Evolutionary conservation across 2,888 invertebrate species (phyloP), one percentile per base, ranked within the genome.

Genomic region (Diadromus collaris): DNA sequence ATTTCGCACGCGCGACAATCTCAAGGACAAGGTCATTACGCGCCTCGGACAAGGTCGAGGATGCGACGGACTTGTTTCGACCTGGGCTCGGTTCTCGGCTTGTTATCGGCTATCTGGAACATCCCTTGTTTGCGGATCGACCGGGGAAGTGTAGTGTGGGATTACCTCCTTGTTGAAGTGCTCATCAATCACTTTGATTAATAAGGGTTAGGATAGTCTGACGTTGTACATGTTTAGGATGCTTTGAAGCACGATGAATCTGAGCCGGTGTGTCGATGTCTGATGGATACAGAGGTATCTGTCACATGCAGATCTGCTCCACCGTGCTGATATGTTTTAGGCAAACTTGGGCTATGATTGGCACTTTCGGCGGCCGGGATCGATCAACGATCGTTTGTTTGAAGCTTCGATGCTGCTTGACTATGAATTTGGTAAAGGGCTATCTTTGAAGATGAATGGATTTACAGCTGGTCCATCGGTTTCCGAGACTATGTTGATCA

Each of bases 21-120:
- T 54, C 75, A 79, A 79, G 71, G 68, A 68, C 76, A 76, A 72
- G 76, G 76, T 64, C 76, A 69, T 79, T 72, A 69, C 54, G 41
- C 71, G 34, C 60, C 34, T 56, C 41, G 21, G 72, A 56, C 78
- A 76, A 79, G 79, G 76, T 76, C 76, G 79, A 58, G 48, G 58
- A 69, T 68, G 48, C 58, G 76, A 79, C 68, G 71, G 68, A 76
- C 72, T 68, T 79, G 58, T 69, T 60, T 79, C 69, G 76, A 76
- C 61, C 16, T 63, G 51, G 19, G 19, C n/a, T n/a, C 48, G 2
- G 27, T 27, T 27, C 48, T 48, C 13, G 19, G 7, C 41, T 54
- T 27, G 29, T 61, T 56, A 56, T 56, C 65, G 61, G 10, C 56
- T 56, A 61, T 61, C 65, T 60, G 27, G 44, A 32, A 60, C 56